phyloP scores from a whole-genome alignment of 2,888 invertebrate genomes.

The Cinara cedri region DNA sequence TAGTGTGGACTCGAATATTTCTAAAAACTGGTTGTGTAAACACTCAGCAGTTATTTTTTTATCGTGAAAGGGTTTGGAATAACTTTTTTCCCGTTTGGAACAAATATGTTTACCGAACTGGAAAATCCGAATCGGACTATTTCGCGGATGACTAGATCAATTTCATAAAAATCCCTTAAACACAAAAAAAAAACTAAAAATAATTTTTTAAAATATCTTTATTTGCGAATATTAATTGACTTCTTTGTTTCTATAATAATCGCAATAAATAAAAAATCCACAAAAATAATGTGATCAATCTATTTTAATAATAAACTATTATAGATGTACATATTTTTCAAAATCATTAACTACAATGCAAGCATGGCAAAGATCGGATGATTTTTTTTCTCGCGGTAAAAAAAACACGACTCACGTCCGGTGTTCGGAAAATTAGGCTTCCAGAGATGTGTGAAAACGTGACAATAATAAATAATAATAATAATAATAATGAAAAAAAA shows the following conservation, averaged over 20 bases:
- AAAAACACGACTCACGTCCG: conserved; percentile 49
- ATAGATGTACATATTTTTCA: too few relatives aligned
- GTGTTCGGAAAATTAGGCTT: conserved; percentile 38
- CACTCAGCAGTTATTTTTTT: too few relatives aligned
- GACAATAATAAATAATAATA: conserved; percentile 35
- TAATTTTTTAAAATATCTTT: not conserved
- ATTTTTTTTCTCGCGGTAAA: not conserved
- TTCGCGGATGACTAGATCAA: too few relatives aligned
- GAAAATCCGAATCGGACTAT: too few relatives aligned
- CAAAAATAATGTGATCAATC: not conserved
- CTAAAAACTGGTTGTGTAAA: too few relatives aligned
- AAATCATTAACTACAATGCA: conserved; percentile 28
- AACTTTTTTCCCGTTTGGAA: too few relatives aligned
- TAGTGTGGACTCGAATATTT: too few relatives aligned
- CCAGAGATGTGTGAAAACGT: conserved; percentile 39
- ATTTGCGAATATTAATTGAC: not conserved
- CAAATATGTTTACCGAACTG: too few relatives aligned
- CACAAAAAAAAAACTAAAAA: too few relatives aligned
- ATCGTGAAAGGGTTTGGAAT: too few relatives aligned
- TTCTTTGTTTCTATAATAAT: not conserved
- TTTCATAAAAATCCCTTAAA: too few relatives aligned
- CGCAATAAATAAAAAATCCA: not conserved
- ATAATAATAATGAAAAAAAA: too few relatives aligned
- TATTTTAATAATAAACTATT: not conserved
- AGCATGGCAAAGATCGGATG: conserved; percentile 20